These are phyloP conservation scores for Mesembrinibis cayennensis DNA, from an alignment of 2,113 vertebrate genomes.

Conservation along the genomic window DNA sequence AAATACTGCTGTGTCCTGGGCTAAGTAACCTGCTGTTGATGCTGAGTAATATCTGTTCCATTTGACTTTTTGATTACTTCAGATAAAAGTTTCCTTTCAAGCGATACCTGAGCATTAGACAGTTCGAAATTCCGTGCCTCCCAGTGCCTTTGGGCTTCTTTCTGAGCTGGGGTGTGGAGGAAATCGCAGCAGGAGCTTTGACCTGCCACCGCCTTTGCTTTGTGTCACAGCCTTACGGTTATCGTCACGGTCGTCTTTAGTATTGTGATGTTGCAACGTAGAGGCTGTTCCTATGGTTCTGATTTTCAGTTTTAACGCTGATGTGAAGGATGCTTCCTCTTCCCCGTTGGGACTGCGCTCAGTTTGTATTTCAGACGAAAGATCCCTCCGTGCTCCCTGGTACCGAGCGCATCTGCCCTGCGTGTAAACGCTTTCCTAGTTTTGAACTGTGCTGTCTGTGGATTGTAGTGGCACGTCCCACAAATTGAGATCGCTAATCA, in stretches of 20 bases:
- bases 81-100: background rate
- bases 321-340: background rate
- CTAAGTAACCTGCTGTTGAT: background rate
- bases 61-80: background rate
- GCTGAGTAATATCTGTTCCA: background rate
- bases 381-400: background rate
- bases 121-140: slow-evolving; percentile 2
- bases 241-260: background rate
- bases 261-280: background rate
- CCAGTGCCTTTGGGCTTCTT: slow-evolving; percentile 27
- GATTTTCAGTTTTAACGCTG: background rate
- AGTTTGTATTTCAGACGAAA: background rate
- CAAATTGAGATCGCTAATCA: background rate
- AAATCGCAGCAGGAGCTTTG: background rate
- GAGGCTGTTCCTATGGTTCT: background rate
- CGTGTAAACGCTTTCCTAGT: background rate
- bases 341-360: background rate
- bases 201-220: background rate
- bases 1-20: background rate
- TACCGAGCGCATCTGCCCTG: background rate
- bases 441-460: background rate
- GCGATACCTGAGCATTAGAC: background rate
- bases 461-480: background rate
- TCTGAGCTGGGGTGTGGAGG: background rate
- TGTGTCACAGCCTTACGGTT: background rate